Conservation (phyloP, 2,888 invertebrate genomes). For the Watsonalla binaria region DNA sequence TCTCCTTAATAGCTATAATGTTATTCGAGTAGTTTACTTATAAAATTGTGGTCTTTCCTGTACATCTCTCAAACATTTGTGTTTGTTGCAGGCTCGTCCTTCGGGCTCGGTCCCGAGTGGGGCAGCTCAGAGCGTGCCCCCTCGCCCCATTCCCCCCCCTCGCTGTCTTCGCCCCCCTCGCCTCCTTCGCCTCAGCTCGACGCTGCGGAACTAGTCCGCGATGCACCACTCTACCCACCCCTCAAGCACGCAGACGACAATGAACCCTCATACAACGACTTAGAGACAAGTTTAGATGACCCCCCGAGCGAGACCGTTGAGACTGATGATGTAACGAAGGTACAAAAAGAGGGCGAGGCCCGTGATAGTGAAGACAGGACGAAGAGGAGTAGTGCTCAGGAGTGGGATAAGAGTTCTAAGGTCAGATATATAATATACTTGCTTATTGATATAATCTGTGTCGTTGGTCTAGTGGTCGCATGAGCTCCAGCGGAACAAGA, state of each 20-base stretch:
- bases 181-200: slow-evolving; percentile 29
- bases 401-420: slow-evolving; percentile 52
- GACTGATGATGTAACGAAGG: slow-evolving; percentile 40
- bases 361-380: slow-evolving; percentile 28
- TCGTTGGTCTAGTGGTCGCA: no score
- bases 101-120: slow-evolving; percentile 33
- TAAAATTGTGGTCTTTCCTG: neutral
- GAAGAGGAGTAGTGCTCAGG: slow-evolving; percentile 54
- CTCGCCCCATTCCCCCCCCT: slow-evolving; percentile 37
- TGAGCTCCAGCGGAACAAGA: no score
- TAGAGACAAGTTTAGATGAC: slow-evolving; percentile 44
- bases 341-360: slow-evolving; percentile 25
- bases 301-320: slow-evolving; percentile 27
- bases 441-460: no score
- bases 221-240: slow-evolving; percentile 53
- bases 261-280: slow-evolving; percentile 31
- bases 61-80: neutral
- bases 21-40: no score
- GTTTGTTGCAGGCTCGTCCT: slow-evolving; percentile 43
- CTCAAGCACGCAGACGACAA: slow-evolving; percentile 18
- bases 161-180: slow-evolving; percentile 40
- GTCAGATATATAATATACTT: slow-evolving; percentile 21
- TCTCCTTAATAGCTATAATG: no score
- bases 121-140: slow-evolving; percentile 49
- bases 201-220: slow-evolving; percentile 53